phyloP scores from a whole-genome alignment of 2,888 invertebrate species.

The Melinaea marsaeus region DNA sequence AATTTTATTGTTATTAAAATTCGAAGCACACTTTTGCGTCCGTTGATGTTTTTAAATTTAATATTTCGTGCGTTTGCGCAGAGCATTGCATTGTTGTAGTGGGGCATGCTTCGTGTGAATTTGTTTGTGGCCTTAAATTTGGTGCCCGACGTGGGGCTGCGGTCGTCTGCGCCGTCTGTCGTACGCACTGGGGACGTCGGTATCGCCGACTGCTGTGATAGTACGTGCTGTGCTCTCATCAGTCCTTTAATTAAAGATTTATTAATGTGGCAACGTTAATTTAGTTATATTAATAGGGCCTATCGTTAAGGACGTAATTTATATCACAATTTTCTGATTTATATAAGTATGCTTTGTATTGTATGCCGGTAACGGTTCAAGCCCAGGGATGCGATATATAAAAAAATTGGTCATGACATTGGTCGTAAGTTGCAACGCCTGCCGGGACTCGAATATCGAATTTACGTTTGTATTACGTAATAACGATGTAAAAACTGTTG shows the following conservation, averaged over 20 bases:
- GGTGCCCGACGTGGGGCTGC: constrained; percentile 62
- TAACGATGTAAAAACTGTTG: constrained; percentile 7
- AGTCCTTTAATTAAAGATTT: constrained; percentile 39
- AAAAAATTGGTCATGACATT: constrained; percentile 27
- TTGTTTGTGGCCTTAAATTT: constrained; percentile 75
- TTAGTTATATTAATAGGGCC: constrained; percentile 47
- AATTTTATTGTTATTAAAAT: constrained; percentile 31
- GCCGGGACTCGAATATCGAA: background rate
- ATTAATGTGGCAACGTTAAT: constrained; percentile 33
- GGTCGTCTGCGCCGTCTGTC: constrained; percentile 43
- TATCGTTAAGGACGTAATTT: constrained; percentile 56
- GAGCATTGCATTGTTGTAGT: constrained; percentile 48
- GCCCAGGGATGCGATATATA: constrained; percentile 29
- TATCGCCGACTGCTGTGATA: constrained; percentile 70
- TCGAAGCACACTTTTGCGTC: constrained; percentile 58
- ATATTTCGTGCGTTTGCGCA: constrained; percentile 44
- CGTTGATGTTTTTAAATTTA: constrained; percentile 41
- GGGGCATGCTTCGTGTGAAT: constrained; percentile 64
- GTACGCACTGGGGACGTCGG: constrained; percentile 48
- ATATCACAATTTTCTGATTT: constrained; percentile 43
- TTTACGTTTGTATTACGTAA: constrained; percentile 7
- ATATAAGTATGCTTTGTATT: constrained; percentile 46
- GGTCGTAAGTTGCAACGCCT: constrained; percentile 16
- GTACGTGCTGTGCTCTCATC: constrained; percentile 71
- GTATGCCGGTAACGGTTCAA: constrained; percentile 48